Evolutionary conservation across 1,140 invertebrate genomes (phyloP).

Genomic region (Phthorimaea operculella): DNA sequence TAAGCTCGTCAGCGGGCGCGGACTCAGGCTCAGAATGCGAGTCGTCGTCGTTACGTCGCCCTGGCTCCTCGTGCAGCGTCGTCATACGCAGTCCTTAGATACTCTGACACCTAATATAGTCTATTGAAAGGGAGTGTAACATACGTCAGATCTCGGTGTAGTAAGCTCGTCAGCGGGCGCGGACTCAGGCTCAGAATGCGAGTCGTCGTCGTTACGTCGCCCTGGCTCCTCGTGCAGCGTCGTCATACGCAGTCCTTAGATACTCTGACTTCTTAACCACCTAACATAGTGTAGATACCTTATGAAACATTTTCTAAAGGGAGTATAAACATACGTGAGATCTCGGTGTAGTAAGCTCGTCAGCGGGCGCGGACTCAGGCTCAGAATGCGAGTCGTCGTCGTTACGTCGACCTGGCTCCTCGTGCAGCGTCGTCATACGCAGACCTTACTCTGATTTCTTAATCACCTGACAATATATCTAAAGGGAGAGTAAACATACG

Average conservation of each 20-base stretch:
- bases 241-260: too few relatives aligned
- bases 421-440: slow-evolving; percentile 91
- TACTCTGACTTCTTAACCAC: too few relatives aligned
- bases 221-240: slow-evolving; percentile 88
- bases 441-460: too few relatives aligned
- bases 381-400: slow-evolving; percentile 65
- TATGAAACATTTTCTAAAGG: too few relatives aligned
- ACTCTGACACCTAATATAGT: slow-evolving; percentile 8
- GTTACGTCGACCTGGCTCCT: slow-evolving; percentile 74
- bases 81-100: slow-evolving; percentile 84
- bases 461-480: background rate
- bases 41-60: slow-evolving; percentile 51
- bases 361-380: slow-evolving; percentile 48
- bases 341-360: slow-evolving; percentile 44
- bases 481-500: slow-evolving; percentile 10
- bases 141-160: slow-evolving; percentile 36
- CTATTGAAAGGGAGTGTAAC: background rate
- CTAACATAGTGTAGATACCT: too few relatives aligned
- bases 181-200: slow-evolving; percentile 61
- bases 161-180: slow-evolving; percentile 42
- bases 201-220: slow-evolving; percentile 58
- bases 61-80: slow-evolving; percentile 88
- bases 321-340: slow-evolving; percentile 18
- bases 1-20: slow-evolving; percentile 40
- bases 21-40: slow-evolving; percentile 64